Percentiles rank a stretch among this genome's conserved stretches.
Evolutionary conservation across 1,140 invertebrate genomes (phyloP).

Genomic region (Probaryconus sp.): DNA sequence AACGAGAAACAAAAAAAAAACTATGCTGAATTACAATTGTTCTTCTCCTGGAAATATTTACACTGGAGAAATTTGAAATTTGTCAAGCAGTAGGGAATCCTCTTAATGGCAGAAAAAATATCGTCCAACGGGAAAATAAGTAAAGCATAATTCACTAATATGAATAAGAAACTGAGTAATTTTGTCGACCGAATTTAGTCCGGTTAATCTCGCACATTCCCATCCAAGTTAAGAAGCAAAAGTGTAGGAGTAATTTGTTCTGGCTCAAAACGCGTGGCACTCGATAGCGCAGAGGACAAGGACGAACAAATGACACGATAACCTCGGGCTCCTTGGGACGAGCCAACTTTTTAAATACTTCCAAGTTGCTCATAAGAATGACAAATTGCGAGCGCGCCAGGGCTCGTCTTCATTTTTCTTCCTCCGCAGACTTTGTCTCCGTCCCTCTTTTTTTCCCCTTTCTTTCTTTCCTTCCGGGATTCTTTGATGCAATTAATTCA

Average conservation of each 20-base stretch:
- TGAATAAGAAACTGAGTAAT: neutral
- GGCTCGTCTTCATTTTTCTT: constrained; percentile 46
- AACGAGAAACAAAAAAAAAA: constrained; percentile 12
- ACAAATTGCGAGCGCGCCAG: constrained; percentile 66
- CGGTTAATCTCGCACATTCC: constrained; percentile 30
- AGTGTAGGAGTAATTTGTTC: constrained; percentile 57
- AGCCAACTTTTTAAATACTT: constrained; percentile 73
- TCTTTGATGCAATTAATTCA: constrained; percentile 61
- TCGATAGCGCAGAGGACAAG: constrained; percentile 55
- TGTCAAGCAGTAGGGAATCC: too few species aligned
- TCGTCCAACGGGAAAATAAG: neutral
- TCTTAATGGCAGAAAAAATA: too few species aligned
- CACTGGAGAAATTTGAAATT: too few species aligned
- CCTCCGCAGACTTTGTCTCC: neutral
- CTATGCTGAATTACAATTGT: too few species aligned
- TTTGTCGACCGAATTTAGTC: constrained; percentile 53
- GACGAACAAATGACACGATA: constrained; percentile 67
- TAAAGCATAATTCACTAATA: neutral
- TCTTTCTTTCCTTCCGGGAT: neutral
- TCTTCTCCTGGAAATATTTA: too few species aligned
- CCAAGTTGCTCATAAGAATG: constrained; percentile 68
- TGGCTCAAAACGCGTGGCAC: constrained; percentile 44
- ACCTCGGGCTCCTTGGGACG: constrained; percentile 61
- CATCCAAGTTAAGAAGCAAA: constrained; percentile 10
- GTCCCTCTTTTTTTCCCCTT: constrained; percentile 12